A percentile compares a stretch with the other conserved stretches of the same genome.
phyloP scores from a whole-genome alignment of 1,140 invertebrate genomes.

The Cylas formicarius region DNA sequence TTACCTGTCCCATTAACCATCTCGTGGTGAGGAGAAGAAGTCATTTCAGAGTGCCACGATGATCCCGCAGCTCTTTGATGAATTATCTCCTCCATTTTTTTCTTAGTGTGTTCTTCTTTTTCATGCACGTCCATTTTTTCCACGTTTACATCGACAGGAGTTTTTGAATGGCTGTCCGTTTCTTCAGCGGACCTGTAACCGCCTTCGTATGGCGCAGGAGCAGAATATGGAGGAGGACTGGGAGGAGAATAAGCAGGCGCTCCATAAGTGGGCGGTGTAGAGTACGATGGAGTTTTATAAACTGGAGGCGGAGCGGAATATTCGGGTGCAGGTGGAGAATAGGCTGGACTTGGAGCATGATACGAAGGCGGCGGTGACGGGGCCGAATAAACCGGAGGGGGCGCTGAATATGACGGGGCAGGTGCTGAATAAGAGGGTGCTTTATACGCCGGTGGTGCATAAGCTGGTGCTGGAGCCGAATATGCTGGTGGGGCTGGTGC shows the following conservation, averaged over 20 bases:
- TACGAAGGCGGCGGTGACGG: constrained; percentile 12
- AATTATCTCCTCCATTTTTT: constrained; percentile 27
- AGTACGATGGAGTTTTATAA: constrained; percentile 14
- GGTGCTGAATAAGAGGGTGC: constrained; percentile 18
- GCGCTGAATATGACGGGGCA: constrained; percentile 5
- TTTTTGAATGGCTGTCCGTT: too few species aligned
- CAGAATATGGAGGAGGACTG: constrained; percentile 17
- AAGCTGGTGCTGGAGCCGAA: constrained; percentile 3
- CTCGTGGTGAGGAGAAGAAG: too few species aligned
- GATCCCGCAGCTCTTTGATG: constrained; percentile 16
- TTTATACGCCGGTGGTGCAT: constrained; percentile 10
- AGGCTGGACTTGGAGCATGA: constrained; percentile 14
- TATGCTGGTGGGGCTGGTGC: constrained; percentile 13
- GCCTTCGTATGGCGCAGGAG: constrained; percentile 11
- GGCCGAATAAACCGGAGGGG: constrained; percentile 4
- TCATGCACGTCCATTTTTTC: constrained; percentile 17
- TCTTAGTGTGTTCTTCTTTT: constrained; percentile 27
- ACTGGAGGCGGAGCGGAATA: constrained; percentile 10
- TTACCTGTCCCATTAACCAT: too few species aligned
- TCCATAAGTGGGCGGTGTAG: constrained; percentile 5
- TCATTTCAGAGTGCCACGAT: constrained; percentile 10
- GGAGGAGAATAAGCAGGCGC: constrained; percentile 7
- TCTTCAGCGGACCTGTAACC: constrained; percentile 18
- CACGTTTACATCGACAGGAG: constrained; percentile 4
- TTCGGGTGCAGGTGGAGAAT: constrained; percentile 14